These are phyloP conservation scores for Polyploca ridens DNA, from an alignment of 2,888 invertebrate species.

Conservation along the genomic window DNA sequence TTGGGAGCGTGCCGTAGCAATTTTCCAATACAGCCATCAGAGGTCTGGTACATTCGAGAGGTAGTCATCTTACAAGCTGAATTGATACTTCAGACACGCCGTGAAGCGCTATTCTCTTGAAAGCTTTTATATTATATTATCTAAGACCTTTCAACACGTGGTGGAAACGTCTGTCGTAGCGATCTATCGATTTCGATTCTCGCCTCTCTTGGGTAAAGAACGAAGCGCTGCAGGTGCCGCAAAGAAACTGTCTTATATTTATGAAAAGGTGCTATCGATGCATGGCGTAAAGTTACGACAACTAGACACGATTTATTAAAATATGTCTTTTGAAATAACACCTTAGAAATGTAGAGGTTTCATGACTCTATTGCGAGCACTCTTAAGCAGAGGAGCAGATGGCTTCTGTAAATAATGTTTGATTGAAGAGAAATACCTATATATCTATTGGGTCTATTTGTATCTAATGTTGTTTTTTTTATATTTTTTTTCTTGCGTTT, in stretches of 20 bases:
- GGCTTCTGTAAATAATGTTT: too few relatives aligned
- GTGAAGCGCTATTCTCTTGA: slow-evolving; percentile 80
- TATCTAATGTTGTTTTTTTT: too few relatives aligned
- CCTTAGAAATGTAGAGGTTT: background rate
- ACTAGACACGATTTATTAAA: slow-evolving; percentile 15
- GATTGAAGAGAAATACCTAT: too few relatives aligned
- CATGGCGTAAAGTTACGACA: slow-evolving; percentile 34
- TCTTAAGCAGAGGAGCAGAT: too few relatives aligned
- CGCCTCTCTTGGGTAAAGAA: slow-evolving; percentile 66
- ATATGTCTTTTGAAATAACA: background rate
- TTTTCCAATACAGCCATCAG: slow-evolving; percentile 79
- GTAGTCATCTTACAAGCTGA: slow-evolving; percentile 80
- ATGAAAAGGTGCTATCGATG: slow-evolving; percentile 50
- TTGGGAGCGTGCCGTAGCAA: slow-evolving; percentile 58
- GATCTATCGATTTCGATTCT: slow-evolving; percentile 76
- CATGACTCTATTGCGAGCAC: background rate
- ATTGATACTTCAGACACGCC: slow-evolving; percentile 82
- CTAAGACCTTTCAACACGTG: slow-evolving; percentile 80
- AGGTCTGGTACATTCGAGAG: slow-evolving; percentile 67
- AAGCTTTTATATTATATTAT: slow-evolving; percentile 85
- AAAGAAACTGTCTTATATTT: slow-evolving; percentile 47
- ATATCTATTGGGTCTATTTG: too few relatives aligned
- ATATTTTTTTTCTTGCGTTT: too few relatives aligned
- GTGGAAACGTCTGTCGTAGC: slow-evolving; percentile 76
- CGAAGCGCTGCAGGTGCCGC: slow-evolving; percentile 44